These are phyloP conservation scores for Pristiophorus japonicus DNA, from an alignment of 2,113 vertebrate species.

Conservation along the genomic window DNA sequence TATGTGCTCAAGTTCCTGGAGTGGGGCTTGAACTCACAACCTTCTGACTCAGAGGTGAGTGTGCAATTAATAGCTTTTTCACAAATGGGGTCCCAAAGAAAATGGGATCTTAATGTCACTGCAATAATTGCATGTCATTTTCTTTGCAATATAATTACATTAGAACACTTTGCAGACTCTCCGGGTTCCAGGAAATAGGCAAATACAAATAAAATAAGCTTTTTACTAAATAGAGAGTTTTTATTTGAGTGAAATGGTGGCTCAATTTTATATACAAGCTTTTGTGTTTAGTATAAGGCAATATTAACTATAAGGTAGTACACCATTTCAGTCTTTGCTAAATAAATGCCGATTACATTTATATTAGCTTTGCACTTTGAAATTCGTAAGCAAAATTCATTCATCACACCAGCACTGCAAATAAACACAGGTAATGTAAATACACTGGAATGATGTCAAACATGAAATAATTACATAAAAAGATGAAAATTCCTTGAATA, in stretches of 20 bases:
- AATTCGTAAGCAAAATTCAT: slow-evolving; percentile 5
- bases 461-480: slow-evolving; percentile 1
- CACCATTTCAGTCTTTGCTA: not conserved
- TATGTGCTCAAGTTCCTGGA: too few relatives aligned
- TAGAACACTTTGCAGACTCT: too few relatives aligned
- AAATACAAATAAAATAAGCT: too few relatives aligned
- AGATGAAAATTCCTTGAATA: not conserved
- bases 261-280: slow-evolving; percentile 16
- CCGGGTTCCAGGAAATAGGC: too few relatives aligned
- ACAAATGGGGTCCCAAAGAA: not conserved
- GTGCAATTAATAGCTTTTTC: not conserved
- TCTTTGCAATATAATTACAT: not conserved
- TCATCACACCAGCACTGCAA: not conserved
- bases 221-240: not conserved
- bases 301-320: not conserved
- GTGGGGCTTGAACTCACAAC: too few relatives aligned
- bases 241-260: slow-evolving; percentile 3
- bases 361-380: slow-evolving; percentile 14
- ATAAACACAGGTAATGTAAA: not conserved
- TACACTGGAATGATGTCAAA: not conserved
- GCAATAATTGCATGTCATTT: not conserved
- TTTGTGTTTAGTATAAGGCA: not conserved
- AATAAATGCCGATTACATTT: not conserved
- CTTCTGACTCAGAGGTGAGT: too few relatives aligned
- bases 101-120: not conserved